Conservation (phyloP, 2,113 vertebrate species). For the Cebidichthys violaceus region DNA sequence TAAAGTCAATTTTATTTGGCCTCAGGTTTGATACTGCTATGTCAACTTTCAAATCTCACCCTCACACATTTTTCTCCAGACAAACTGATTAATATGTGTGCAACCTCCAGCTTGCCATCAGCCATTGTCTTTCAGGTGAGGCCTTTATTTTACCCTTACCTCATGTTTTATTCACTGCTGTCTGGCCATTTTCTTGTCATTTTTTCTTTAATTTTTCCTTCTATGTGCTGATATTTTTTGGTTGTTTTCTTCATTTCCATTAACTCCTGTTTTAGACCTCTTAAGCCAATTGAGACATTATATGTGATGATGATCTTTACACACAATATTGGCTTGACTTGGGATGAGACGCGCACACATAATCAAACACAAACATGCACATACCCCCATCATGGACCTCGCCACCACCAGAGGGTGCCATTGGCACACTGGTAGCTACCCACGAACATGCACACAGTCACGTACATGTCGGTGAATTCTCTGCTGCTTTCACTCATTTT, state of each 20-base stretch:
- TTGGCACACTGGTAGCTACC: constrained; percentile 14
- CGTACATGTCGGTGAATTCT: constrained; percentile 24
- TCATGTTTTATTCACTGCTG: not conserved
- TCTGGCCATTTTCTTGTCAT: not conserved
- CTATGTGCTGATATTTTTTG: not conserved
- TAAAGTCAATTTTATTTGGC: not conserved
- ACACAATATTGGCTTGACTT: not conserved
- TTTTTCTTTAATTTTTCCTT: not conserved
- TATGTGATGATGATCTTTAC: not conserved
- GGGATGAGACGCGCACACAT: not conserved
- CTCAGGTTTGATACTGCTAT: not conserved
- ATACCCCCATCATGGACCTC: not conserved
- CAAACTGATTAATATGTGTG: not conserved
- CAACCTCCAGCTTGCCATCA: not conserved
- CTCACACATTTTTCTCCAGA: not conserved
- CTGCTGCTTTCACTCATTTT: constrained; percentile 47
- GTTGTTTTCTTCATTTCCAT: not conserved
- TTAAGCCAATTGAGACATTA: not conserved
- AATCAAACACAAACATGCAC: not conserved
- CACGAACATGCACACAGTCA: constrained; percentile 36
- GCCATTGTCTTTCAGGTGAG: not conserved
- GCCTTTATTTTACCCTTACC: not conserved
- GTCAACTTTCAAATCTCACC: not conserved
- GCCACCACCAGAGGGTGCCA: constrained; percentile 63
- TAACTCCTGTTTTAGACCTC: not conserved